Evolutionary conservation across 2,113 vertebrate species (phyloP), one percentile per base, ranked within the genome.

Genomic region (Sigmodon hispidus): DNA sequence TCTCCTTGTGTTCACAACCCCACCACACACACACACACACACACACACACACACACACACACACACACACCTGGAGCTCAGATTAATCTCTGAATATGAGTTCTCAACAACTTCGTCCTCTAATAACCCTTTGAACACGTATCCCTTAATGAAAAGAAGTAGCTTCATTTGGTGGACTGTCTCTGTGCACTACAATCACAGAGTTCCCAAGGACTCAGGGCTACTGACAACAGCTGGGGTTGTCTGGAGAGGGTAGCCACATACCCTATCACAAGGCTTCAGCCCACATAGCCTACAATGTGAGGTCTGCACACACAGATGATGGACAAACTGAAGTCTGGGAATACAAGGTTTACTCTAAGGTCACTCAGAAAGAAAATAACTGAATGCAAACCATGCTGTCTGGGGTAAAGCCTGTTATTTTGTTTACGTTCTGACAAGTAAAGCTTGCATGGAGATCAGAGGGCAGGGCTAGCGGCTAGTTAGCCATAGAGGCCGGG

Each of bases 271-370:
- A 55, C 21, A 61, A 50, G 13, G 0, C 9, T 81, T 19, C 26
- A 15, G 2, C 4, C 29, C 29, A 1, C 34, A 3, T 29, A 22
- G 7, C 40, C 17, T 48, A 11, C 0, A 0, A 4, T 4, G 21
- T 8, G 1, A 26, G 2, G 34, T 24, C 15, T 26, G n/a, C 43
- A 34, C 1, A 45, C 55, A 48, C 29, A 0, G 26, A 22, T 6
- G 17, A 19, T 26, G 12, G 6, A 50, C 5, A 0, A 8, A 55
- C 85, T 52, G 84, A 85, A 63, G 43, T 22, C 17, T 0, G 0
- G 45, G 16, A 10, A 5, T 10, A 3, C 1, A 3, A 2, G 29
- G 59, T 40, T 29, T 10, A 12, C 10, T 5, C n/a, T 26, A 22
- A 81, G 4, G 12, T 69, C 7, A 0, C 91, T 79, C 26, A 8